Base-by-base conservation (phyloP, 2,888 invertebrate genomes). In the Siphlonurus alternatus region DNA sequence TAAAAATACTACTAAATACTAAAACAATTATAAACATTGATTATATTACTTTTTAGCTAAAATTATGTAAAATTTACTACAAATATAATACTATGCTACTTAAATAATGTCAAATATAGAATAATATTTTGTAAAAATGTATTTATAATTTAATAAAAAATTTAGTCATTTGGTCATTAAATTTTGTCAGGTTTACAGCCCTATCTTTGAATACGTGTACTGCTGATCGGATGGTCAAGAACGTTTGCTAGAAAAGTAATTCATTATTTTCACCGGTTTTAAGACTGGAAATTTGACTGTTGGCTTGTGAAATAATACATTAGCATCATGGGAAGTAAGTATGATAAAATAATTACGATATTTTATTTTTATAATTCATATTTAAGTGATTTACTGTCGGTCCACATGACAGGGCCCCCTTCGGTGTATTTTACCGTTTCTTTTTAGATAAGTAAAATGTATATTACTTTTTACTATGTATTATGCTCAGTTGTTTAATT, bases 271-370 rank as follows among this genome's bases (percentile, higher is more conserved):
- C 15, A 38, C 38, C 38, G 38, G 38, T 10, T 38, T 38, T 38
- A 38, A 38, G 38, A 10, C 38, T 38, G 38, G 38, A 38, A 38
- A 38, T 38, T 38, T 38, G 38, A 38, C 38, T 38, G 38, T 38
- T 38, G 38, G 38, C 38, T 15, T 38, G 15, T 38, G 5, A 38
- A 38, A 38, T 5, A 25, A 38, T 19, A 38, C 24, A 24, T 2
- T 61, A 20, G 18, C 79, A 81, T 77, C 78, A 82, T 82, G 82
- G 82, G 82, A 76, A 81, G 81, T 82, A 76, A 82, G 82, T 82
- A 80, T 76, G 59, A 22, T 7, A 15, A 19, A 69, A 70, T 70
- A 70, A 68, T 71, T 72, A 71, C 66, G 73, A 71, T 69, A 74
- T 74, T 74, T 66, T 74, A 75, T 75, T 72, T 74, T 19, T 15